These are phyloP conservation scores for Aspidiotus destructor DNA, from an alignment of 2,888 invertebrate species.

Conservation along the genomic window DNA sequence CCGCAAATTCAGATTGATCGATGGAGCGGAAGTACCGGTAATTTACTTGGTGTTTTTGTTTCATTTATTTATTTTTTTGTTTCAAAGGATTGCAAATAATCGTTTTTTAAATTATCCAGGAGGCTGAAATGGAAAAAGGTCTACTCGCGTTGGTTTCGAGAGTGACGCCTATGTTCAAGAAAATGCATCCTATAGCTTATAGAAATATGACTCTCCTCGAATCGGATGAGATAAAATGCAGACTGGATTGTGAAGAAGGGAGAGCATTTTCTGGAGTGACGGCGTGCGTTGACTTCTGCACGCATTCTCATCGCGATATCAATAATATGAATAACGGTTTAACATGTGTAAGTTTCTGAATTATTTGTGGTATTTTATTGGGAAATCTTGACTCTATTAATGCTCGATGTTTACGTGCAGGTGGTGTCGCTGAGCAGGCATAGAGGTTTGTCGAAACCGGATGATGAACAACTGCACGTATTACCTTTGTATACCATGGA, in stretches of 20 bases:
- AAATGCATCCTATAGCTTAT: conserved; percentile 81
- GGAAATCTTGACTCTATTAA: background rate
- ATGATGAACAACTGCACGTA: conserved; percentile 88
- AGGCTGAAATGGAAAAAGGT: conserved; percentile 77
- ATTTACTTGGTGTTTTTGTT: background rate
- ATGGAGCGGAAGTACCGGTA: conserved; percentile 63
- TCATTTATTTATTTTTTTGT: conserved; percentile 16
- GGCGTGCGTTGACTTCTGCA: conserved; percentile 92
- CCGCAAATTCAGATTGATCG: conserved; percentile 81
- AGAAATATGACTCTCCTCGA: conserved; percentile 83
- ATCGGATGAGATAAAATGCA: conserved; percentile 75
- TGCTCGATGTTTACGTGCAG: conserved; percentile 39
- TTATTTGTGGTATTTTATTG: background rate
- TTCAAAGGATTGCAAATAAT: background rate
- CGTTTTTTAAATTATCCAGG: conserved; percentile 45
- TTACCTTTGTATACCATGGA: conserved; percentile 85
- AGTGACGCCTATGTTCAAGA: conserved; percentile 75
- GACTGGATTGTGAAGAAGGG: conserved; percentile 75
- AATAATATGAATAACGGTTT: conserved; percentile 97
- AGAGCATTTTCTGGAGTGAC: conserved; percentile 93
- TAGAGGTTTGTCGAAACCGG: conserved; percentile 56
- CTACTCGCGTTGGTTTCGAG: conserved; percentile 79
- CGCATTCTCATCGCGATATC: conserved; percentile 87
- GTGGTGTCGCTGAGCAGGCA: conserved; percentile 80
- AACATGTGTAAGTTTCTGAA: conserved; percentile 59